These are phyloP conservation scores for Pelvicachromis taeniatus DNA, from an alignment of 2,113 vertebrate species.

Conservation along the genomic window DNA sequence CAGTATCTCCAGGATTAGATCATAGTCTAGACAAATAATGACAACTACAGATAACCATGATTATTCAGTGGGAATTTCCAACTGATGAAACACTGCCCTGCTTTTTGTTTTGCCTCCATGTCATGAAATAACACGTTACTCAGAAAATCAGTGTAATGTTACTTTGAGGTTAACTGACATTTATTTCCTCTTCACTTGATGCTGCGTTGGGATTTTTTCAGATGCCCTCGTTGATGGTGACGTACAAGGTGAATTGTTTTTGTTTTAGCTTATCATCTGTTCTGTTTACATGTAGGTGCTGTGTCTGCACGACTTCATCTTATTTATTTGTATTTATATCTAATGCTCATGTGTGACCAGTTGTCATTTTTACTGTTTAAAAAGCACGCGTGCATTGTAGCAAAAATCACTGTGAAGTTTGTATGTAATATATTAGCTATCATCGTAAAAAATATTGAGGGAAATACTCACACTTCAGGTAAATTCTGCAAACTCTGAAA, in stretches of 20 bases:
- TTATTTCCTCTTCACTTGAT: conserved; percentile 40
- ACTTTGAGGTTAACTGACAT: conserved; percentile 27
- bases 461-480: not conserved
- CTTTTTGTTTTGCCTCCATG: not conserved
- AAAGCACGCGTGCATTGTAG: not conserved
- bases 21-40: not conserved
- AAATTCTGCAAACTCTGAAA: not conserved
- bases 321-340: not conserved
- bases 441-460: not conserved
- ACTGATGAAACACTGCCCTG: not conserved
- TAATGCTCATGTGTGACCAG: not conserved
- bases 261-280: not conserved
- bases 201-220: conserved; percentile 59
- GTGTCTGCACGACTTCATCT: not conserved
- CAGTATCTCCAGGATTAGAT: not conserved
- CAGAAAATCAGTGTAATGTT: not conserved
- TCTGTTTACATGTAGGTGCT: not conserved
- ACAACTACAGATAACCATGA: not conserved
- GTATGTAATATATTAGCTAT: not conserved
- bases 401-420: not conserved
- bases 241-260: conserved; percentile 63
- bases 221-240: conserved; percentile 65
- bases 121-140: not conserved
- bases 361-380: not conserved
- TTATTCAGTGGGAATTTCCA: not conserved